A percentile compares a stretch with the other conserved stretches of the same genome.
These are phyloP conservation scores for Hofmannophila pseudospretella DNA, from an alignment of 2,888 invertebrate genomes.

Conservation along the genomic window DNA sequence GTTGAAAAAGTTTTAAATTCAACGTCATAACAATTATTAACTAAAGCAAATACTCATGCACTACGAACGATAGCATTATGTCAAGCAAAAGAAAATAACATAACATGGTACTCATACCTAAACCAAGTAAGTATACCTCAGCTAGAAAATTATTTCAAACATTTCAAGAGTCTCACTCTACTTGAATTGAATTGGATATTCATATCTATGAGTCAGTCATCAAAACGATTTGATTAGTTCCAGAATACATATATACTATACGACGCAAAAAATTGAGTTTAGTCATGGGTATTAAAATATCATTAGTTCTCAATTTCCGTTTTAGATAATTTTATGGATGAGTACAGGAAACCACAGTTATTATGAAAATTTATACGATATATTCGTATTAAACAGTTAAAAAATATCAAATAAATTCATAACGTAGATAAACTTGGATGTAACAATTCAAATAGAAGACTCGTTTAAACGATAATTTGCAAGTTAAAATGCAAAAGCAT, in stretches of 20 bases:
- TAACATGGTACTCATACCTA: no score
- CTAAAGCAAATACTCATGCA: no score
- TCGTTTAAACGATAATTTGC: background rate
- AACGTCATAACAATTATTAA: background rate
- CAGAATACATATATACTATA: conserved; percentile 14
- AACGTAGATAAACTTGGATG: no score
- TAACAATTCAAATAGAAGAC: conserved; percentile 3
- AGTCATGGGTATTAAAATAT: conserved; percentile 10
- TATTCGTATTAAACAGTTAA: no score
- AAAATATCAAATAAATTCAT: no score
- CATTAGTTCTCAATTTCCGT: conserved; percentile 7
- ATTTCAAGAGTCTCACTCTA: conserved; percentile 5
- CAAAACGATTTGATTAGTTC: conserved; percentile 20
- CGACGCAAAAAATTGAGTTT: conserved; percentile 11
- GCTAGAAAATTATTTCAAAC: conserved; percentile 1
- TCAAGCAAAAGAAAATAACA: no score
- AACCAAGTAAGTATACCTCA: no score
- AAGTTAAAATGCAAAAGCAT: conserved; percentile 2
- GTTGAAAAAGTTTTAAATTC: background rate
- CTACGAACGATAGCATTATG: no score
- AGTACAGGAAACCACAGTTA: background rate
- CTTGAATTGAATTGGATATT: conserved; percentile 13
- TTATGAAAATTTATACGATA: no score
- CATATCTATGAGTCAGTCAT: conserved; percentile 9
- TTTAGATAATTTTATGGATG: background rate